These are phyloP conservation scores for Drosophila littoralis DNA, from an alignment of 1,140 invertebrate species.

Conservation along the genomic window DNA sequence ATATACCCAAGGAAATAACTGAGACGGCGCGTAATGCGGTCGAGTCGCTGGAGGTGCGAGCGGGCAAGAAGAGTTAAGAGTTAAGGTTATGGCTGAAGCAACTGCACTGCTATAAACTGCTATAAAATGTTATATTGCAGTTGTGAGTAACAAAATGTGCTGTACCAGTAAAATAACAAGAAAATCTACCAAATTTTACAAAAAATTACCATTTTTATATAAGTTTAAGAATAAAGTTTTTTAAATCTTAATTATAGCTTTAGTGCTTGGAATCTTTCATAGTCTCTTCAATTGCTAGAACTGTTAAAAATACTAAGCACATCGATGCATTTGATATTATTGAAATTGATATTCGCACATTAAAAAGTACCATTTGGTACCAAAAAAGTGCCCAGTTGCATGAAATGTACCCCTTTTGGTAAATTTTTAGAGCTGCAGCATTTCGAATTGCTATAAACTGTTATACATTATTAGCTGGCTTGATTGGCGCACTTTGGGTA, in stretches of 20 bases:
- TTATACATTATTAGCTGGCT: background rate
- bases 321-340: no score
- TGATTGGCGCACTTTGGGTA: slow-evolving; percentile 20
- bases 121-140: background rate
- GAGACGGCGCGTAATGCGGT: slow-evolving; percentile 28
- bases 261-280: no score
- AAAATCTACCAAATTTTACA: background rate
- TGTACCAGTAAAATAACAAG: background rate
- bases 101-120: background rate
- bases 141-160: no score
- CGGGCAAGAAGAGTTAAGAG: background rate
- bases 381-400: no score
- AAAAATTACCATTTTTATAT: background rate
- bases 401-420: no score
- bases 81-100: background rate
- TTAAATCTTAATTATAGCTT: background rate
- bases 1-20: slow-evolving; percentile 83
- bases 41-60: slow-evolving; percentile 9
- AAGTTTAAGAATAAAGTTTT: background rate
- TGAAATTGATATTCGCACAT: no score
- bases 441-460: background rate
- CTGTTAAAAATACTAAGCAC: no score
- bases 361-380: no score
- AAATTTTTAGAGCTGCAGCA: background rate
- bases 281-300: no score